Conservation (phyloP, 2,797 vertebrate species). For the Pangasius macronema region DNA sequence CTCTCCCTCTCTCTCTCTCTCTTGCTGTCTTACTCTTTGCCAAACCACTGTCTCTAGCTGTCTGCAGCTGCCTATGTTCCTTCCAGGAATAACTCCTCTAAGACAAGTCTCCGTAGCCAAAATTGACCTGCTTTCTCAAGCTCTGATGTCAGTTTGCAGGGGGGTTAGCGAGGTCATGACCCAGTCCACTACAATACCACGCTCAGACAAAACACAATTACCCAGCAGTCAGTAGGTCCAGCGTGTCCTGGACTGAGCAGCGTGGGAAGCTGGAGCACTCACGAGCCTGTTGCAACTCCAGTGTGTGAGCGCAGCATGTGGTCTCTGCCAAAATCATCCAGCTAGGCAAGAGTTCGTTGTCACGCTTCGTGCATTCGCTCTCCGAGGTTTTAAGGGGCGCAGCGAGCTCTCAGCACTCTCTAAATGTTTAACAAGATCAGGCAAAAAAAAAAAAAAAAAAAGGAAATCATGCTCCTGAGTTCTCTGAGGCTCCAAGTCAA, state of each 20-base stretch:
- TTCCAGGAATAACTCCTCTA: constrained; percentile 73
- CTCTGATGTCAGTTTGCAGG: constrained; percentile 43
- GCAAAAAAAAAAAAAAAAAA: not conserved
- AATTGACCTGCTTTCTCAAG: constrained; percentile 41
- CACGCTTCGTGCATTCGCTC: constrained; percentile 25
- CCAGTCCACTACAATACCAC: constrained; percentile 28
- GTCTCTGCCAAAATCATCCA: constrained; percentile 21
- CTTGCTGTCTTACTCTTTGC: constrained; percentile 57
- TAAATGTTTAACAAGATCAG: constrained; percentile 43
- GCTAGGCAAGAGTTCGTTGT: constrained; percentile 23
- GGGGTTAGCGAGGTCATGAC: constrained; percentile 35
- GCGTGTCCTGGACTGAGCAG: constrained; percentile 7
- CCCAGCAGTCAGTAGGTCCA: constrained; percentile 15
- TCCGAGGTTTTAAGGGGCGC: constrained; percentile 16
- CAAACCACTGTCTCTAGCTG: constrained; percentile 87
- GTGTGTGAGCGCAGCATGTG: constrained; percentile 4
- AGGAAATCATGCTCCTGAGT: constrained; percentile 42
- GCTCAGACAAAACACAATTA: constrained; percentile 40
- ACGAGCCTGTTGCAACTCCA: not conserved
- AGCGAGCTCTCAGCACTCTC: constrained; percentile 32
- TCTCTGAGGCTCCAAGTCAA: constrained; percentile 37
- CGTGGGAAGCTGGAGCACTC: constrained; percentile 42
- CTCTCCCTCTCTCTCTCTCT: not conserved
- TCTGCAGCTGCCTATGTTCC: constrained; percentile 67
- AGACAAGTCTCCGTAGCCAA: constrained; percentile 26